A percentile compares a stretch with the other conserved stretches of the same genome.
Evolutionary conservation across 2,797 vertebrate genomes (phyloP).

Genomic region (Perodicticus potto): DNA sequence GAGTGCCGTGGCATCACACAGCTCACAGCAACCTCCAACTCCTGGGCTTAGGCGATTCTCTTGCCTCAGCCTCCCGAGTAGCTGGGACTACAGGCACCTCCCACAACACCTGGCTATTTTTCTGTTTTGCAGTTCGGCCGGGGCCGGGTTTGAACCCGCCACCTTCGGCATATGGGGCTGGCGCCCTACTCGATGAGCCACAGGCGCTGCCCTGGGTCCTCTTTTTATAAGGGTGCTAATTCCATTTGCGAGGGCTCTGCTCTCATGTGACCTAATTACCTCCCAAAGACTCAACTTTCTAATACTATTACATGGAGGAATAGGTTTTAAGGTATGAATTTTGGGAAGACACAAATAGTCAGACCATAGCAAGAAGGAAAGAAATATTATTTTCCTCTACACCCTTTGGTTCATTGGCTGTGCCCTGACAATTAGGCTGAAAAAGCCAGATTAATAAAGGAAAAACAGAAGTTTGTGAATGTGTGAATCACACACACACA

Average conservation of each 20-base stretch:
- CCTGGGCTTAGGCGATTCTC: too few species aligned
- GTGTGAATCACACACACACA: fast-evolving
- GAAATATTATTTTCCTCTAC: neutral
- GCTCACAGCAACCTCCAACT: too few species aligned
- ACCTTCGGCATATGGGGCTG: too few species aligned
- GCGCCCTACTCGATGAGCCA: too few species aligned
- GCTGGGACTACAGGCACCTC: too few species aligned
- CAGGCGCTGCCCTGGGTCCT: too few species aligned
- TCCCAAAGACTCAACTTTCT: neutral
- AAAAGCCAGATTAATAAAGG: neutral
- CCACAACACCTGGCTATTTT: too few species aligned
- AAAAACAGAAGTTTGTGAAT: neutral
- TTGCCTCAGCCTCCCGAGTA: too few species aligned
- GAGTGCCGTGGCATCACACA: too few species aligned
- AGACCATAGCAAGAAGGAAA: neutral
- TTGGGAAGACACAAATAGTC: neutral
- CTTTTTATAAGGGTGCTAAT: neutral
- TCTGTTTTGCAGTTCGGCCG: too few species aligned
- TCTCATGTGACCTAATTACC: neutral
- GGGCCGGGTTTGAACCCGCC: too few species aligned
- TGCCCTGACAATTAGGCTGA: neutral
- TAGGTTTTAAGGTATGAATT: neutral
- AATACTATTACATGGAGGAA: neutral
- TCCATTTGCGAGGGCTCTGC: neutral
- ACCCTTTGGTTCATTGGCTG: neutral